Evolutionary conservation across 1,140 invertebrate genomes (phyloP).

Genomic region (Lethocerus indicus): DNA sequence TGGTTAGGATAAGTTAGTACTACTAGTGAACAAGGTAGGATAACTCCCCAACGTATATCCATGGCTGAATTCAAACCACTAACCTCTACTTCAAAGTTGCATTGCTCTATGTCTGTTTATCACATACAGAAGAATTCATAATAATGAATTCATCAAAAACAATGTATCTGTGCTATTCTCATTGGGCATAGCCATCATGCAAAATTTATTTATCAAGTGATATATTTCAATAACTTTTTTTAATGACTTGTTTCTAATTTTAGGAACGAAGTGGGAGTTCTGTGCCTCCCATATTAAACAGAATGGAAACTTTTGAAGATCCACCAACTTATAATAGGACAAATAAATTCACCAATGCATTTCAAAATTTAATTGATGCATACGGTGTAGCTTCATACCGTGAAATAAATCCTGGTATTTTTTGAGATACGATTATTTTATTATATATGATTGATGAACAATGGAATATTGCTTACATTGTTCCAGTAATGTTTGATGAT

Average conservation of each 20-base stretch:
- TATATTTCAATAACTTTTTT: background rate
- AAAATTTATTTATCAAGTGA: no score
- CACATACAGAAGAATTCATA: no score
- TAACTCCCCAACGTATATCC: no score
- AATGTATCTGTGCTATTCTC: background rate
- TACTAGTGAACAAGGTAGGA: no score
- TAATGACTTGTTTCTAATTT: conserved; percentile 10
- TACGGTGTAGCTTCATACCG: conserved; percentile 93
- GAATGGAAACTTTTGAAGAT: conserved; percentile 82
- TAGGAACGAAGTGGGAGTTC: conserved; percentile 86
- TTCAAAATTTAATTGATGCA: conserved; percentile 91
- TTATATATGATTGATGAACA: no score
- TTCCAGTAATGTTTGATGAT: conserved; percentile 45
- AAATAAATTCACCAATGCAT: conserved; percentile 94
- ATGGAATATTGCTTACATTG: conserved; percentile 21
- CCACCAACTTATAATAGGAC: conserved; percentile 96
- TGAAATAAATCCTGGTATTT: conserved; percentile 81
- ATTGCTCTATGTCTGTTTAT: no score
- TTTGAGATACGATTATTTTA: background rate
- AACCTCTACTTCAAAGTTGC: no score
- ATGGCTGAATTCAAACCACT: no score
- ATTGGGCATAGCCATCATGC: background rate
- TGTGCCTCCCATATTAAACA: conserved; percentile 90
- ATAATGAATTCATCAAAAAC: no score
- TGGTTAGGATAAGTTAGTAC: no score